Conservation (phyloP, 2,797 vertebrate genomes). For the Acropternis orthonyx region DNA sequence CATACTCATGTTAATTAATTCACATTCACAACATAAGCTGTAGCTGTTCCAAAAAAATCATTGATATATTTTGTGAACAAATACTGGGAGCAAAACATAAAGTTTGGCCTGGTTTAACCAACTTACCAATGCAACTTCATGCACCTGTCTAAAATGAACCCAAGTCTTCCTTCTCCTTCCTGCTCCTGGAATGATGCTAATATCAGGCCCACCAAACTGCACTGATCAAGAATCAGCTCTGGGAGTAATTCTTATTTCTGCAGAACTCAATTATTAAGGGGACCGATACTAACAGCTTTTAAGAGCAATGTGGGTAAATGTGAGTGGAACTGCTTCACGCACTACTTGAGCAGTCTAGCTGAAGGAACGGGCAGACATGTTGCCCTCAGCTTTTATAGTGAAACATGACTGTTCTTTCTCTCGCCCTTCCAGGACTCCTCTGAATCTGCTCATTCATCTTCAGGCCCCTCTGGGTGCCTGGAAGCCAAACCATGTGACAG, state of each 20-base stretch:
- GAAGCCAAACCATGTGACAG: rapidly evolving
- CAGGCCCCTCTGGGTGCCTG: neutral
- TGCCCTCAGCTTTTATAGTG: neutral
- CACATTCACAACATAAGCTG: neutral
- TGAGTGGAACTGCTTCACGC: neutral
- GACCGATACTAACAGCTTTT: neutral
- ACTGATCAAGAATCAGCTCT: neutral
- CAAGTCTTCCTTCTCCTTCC: neutral
- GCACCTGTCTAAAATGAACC: neutral
- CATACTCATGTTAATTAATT: neutral
- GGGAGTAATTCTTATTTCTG: neutral
- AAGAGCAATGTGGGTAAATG: neutral
- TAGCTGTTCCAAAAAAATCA: neutral
- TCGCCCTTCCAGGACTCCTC: neutral
- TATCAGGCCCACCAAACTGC: neutral
- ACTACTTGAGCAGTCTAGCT: neutral
- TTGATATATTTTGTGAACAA: neutral
- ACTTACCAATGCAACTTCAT: neutral
- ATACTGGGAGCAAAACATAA: neutral
- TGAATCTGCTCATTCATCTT: neutral
- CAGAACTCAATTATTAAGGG: neutral
- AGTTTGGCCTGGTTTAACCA: slow-evolving; percentile 7
- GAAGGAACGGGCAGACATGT: neutral
- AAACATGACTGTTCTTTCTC: neutral
- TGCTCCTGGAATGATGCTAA: neutral